Evolutionary conservation across 2,113 vertebrate species (phyloP), one percentile per base, ranked within the genome.

Genomic region (Cynoglossus semilaevis): DNA sequence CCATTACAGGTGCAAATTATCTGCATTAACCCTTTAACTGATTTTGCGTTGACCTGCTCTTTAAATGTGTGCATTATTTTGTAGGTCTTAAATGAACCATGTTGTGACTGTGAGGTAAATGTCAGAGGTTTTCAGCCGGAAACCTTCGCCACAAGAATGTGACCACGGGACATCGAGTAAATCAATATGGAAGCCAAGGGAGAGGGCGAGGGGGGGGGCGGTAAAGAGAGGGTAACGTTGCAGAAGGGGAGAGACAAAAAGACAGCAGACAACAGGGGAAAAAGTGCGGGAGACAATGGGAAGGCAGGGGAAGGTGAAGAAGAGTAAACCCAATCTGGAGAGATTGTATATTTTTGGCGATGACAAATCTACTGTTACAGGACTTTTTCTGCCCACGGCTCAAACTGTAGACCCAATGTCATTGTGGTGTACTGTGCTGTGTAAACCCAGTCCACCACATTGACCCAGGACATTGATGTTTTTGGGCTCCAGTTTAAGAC

Each of bases 61-160:
- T 38, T 29, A 22, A 56, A 74, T 41, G 45, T 12, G 19, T 15
- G 40, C 55, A 9, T 43, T 64, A 42, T 73, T 76, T 67, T 55
- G n/a, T 47, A 35, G 37, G 34, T 52, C 67, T 85, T 83, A 79
- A 87, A 83, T 76, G 79, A 83, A 68, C 65, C 66, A 9, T 73
- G 79, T 67, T 74, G 77, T 64, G 67, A 74, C 76, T 59, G 53
- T 12, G 67, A 67, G 58, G 70, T 82, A 86, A 86, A 87, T 86
- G 85, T 87, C 84, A 87, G 51, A 1, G 45, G 53, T 74, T 84
- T 85, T 78, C 77, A 82, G 68, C 84, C 83, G 87, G 87, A 89
- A 86, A 83, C 72, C 80, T 81, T 86, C 84, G 2, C 85, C 81
- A 72, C 85, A 83, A 87, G 87, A 86, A 89, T 83, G 81, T 77